These are phyloP conservation scores for Sicus ferrugineus DNA, from an alignment of 2,888 invertebrate genomes.

Conservation along the genomic window DNA sequence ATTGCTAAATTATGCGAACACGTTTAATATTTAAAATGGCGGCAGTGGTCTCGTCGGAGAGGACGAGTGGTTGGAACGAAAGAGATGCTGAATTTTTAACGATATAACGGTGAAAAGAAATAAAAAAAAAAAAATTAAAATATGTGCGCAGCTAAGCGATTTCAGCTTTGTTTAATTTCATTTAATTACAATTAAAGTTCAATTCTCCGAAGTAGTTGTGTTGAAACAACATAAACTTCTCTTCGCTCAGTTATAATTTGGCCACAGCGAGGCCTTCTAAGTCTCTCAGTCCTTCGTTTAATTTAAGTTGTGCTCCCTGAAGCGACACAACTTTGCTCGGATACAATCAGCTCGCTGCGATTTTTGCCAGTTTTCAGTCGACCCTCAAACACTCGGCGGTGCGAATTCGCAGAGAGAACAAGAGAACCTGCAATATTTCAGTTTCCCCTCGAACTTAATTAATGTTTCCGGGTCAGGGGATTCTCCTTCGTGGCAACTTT, in stretches of 20 bases:
- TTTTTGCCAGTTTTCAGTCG: no score
- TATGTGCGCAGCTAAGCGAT: not conserved
- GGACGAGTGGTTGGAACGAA: no score
- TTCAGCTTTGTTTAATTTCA: not conserved
- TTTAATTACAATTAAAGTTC: not conserved
- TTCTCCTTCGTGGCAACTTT: no score
- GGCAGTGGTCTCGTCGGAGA: not conserved
- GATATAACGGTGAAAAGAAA: not conserved
- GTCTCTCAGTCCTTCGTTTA: not conserved
- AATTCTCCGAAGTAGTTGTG: not conserved
- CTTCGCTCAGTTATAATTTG: not conserved
- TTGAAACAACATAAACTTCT: not conserved
- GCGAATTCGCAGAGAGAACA: no score
- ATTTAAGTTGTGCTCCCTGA: no score
- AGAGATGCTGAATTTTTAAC: not conserved
- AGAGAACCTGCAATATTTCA: no score
- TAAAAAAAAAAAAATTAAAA: not conserved
- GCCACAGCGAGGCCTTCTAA: no score
- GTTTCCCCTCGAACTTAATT: no score
- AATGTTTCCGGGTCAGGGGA: no score
- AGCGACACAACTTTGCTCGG: no score
- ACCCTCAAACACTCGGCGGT: no score
- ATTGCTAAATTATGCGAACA: conserved; percentile 15
- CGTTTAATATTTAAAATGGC: conserved; percentile 1
- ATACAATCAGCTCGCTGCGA: no score